These are phyloP conservation scores for Decapterus maruadsi DNA, from an alignment of 2,797 vertebrate genomes.

Conservation along the genomic window DNA sequence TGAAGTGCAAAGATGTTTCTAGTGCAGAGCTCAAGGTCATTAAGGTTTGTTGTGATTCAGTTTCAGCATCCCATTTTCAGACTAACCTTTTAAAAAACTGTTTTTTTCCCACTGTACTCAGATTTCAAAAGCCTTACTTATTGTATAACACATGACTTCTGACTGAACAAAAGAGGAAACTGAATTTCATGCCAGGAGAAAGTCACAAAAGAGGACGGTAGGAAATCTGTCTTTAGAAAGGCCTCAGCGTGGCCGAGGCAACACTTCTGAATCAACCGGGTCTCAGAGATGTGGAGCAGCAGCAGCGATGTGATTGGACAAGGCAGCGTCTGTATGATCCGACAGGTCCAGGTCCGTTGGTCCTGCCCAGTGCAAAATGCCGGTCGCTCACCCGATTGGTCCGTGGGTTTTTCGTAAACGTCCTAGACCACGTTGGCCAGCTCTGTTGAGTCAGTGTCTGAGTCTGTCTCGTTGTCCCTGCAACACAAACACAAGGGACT, in stretches of 20 bases:
- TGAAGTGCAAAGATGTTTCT: slow-evolving; percentile 11
- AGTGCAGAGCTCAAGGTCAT: slow-evolving; percentile 55
- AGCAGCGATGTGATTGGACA: slow-evolving; percentile 56
- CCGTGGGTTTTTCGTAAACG: background rate
- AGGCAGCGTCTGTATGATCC: slow-evolving; percentile 46
- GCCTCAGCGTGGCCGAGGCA: slow-evolving; percentile 27
- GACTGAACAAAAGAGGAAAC: slow-evolving; percentile 28
- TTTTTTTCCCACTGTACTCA: slow-evolving; percentile 3
- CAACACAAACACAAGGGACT: slow-evolving; percentile 8
- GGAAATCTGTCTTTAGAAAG: slow-evolving; percentile 25
- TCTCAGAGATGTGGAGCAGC: slow-evolving; percentile 39
- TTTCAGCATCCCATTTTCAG: slow-evolving; percentile 51
- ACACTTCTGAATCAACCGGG: slow-evolving; percentile 20
- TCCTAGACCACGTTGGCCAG: slow-evolving; percentile 81
- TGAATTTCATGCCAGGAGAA: slow-evolving; percentile 27
- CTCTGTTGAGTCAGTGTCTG: slow-evolving; percentile 91
- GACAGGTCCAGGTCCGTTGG: slow-evolving; percentile 58
- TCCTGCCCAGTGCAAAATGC: slow-evolving; percentile 74
- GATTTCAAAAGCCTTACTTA: too few relatives aligned
- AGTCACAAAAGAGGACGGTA: slow-evolving; percentile 5
- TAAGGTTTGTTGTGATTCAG: slow-evolving; percentile 23
- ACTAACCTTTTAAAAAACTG: slow-evolving; percentile 4
- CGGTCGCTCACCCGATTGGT: slow-evolving; percentile 42
- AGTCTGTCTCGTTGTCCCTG: slow-evolving; percentile 87
- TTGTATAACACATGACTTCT: too few relatives aligned